phyloP scores from a whole-genome alignment of 2,888 invertebrate genomes.

The Agrypnus murinus region DNA sequence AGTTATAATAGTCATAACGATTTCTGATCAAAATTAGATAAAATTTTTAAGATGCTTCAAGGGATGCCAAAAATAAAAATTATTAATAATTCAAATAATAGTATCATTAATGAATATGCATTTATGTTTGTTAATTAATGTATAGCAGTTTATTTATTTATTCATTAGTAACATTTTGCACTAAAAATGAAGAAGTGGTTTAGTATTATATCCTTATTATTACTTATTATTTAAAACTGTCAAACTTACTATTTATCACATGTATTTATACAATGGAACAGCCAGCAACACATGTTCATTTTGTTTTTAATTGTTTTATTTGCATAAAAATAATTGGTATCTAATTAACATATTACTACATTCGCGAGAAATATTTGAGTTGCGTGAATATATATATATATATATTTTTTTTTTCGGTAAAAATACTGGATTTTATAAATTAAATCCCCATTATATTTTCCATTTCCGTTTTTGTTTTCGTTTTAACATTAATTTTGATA shows the following conservation, averaged over 20 bases:
- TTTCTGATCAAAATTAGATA: no score
- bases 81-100: neutral
- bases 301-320: constrained; percentile 55
- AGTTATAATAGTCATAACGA: no score
- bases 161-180: constrained; percentile 27
- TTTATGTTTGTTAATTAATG: constrained; percentile 28
- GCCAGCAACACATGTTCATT: constrained; percentile 55
- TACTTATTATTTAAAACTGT: constrained; percentile 43
- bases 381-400: constrained; percentile 35
- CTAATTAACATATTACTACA: constrained; percentile 39
- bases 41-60: no score
- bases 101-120: constrained; percentile 19
- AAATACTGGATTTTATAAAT: constrained; percentile 13
- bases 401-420: no score
- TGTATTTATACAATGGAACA: constrained; percentile 38
- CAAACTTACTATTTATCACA: constrained; percentile 45
- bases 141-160: constrained; percentile 24
- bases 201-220: constrained; percentile 13
- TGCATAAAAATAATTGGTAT: constrained; percentile 58
- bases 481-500: constrained; percentile 27
- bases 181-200: constrained; percentile 19
- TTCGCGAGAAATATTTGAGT: constrained; percentile 19
- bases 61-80: no score
- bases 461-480: constrained; percentile 34
- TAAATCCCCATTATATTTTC: constrained; percentile 20